These are phyloP conservation scores for Reinhardtius hippoglossoides DNA, from an alignment of 2,113 vertebrate genomes.

Conservation along the genomic window DNA sequence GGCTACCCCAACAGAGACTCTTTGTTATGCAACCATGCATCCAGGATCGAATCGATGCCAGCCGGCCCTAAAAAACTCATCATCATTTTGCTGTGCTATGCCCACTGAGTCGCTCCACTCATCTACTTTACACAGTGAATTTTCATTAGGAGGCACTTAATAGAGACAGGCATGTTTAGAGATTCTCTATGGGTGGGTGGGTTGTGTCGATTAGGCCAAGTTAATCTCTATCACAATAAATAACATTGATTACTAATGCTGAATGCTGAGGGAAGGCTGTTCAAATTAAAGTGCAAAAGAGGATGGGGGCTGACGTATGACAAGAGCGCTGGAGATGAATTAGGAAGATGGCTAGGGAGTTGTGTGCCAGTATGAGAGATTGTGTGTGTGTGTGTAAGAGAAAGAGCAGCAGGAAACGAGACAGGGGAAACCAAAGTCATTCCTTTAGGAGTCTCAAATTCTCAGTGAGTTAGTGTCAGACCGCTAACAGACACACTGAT, in stretches of 20 bases:
- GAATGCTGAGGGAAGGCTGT: conserved; percentile 44
- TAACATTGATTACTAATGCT: conserved; percentile 75
- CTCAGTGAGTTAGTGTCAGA: conserved; percentile 55
- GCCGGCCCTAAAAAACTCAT: conserved; percentile 35
- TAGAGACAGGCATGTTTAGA: conserved; percentile 69
- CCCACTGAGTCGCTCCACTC: conserved; percentile 50
- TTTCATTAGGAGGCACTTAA: conserved; percentile 72
- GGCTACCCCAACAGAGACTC: conserved; percentile 7
- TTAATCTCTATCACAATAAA: conserved; percentile 79
- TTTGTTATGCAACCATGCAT: conserved; percentile 45
- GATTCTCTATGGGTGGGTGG: conserved; percentile 65
- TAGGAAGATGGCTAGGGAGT: conserved; percentile 27
- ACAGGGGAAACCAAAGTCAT: conserved; percentile 47
- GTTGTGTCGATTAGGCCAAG: conserved; percentile 68
- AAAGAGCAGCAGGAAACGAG: conserved; percentile 3
- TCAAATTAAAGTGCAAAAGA: conserved; percentile 57
- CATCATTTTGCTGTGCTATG: conserved; percentile 43
- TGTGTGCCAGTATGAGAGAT: conserved; percentile 1
- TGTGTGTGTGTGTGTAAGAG: neutral
- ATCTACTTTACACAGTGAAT: conserved; percentile 59
- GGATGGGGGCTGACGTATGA: conserved; percentile 28
- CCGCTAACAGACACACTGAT: conserved; percentile 54
- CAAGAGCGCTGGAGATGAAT: conserved; percentile 30
- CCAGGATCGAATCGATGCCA: conserved; percentile 61
- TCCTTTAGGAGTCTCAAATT: conserved; percentile 58